Evolutionary conservation across 2,113 vertebrate species (phyloP).

Genomic region (Collichthys lucidus): DNA sequence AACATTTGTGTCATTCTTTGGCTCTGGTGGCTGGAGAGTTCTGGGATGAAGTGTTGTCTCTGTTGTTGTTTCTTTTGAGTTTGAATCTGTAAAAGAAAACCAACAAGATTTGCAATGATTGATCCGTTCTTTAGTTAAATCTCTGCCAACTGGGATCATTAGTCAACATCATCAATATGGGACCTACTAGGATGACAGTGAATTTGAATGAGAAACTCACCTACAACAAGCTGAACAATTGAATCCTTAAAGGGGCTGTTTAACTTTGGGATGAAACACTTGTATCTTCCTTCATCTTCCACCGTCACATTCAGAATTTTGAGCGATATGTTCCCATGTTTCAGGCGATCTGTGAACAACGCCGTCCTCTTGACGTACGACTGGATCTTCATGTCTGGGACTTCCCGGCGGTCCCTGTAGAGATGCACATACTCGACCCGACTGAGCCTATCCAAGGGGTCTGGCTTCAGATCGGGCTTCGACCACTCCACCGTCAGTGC

Average conservation of each 20-base stretch:
- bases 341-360: background rate
- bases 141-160: too few relatives aligned
- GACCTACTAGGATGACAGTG: too few relatives aligned
- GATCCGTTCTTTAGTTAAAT: too few relatives aligned
- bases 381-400: slow-evolving; percentile 4
- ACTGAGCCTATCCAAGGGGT: background rate
- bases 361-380: slow-evolving; percentile 14
- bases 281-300: slow-evolving; percentile 26
- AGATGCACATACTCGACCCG: slow-evolving; percentile 32
- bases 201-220: slow-evolving; percentile 32
- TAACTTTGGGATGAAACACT: slow-evolving; percentile 42
- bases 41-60: rapidly evolving
- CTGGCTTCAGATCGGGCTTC: background rate
- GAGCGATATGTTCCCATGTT: slow-evolving; percentile 40
- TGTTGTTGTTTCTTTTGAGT: rapidly evolving
- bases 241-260: rapidly evolving
- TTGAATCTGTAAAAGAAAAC: slow-evolving; percentile 7
- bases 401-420: background rate
- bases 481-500: slow-evolving; percentile 46
- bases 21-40: background rate
- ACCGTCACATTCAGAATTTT: slow-evolving; percentile 31
- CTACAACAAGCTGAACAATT: background rate
- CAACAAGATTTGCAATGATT: background rate
- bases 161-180: too few relatives aligned
- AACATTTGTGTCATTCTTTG: rapidly evolving